Conservation (phyloP, 1,140 invertebrate species). For the Rhyacophila brunnea region DNA sequence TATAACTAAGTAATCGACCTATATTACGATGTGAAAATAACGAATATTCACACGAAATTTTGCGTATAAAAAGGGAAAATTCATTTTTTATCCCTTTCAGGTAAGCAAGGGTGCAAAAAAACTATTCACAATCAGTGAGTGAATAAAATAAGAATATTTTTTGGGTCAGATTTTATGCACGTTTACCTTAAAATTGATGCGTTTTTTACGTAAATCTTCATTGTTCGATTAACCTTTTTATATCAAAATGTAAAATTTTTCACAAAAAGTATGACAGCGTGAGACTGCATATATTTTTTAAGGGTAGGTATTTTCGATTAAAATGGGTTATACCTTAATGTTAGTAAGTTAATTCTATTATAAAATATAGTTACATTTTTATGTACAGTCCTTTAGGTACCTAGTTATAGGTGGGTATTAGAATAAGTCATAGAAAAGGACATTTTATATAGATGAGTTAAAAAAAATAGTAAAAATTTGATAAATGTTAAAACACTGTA, state of each 20-base stretch:
- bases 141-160: conserved; percentile 18
- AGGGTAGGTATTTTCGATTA: no score
- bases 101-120: conserved; percentile 14
- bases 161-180: conserved; percentile 36
- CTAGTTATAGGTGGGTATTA: no score
- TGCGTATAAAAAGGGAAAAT: conserved; percentile 6
- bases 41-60: conserved; percentile 12
- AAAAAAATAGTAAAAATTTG: neutral
- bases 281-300: conserved; percentile 7
- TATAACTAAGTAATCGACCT: no score
- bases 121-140: conserved; percentile 1
- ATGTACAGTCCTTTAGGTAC: no score
- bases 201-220: conserved; percentile 20
- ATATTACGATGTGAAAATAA: no score
- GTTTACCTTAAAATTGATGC: conserved; percentile 25
- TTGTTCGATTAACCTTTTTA: conserved; percentile 5
- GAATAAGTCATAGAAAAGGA: no score
- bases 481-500: no score
- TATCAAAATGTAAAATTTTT: conserved; percentile 2
- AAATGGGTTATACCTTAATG: no score
- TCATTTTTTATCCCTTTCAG: conserved; percentile 12
- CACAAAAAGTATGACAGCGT: conserved; percentile 15
- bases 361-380: no score
- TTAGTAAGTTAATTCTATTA: no score
- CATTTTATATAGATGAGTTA: no score